Evolutionary conservation across 2,888 invertebrate genomes (phyloP).

Genomic region (Nasonia oneida): DNA sequence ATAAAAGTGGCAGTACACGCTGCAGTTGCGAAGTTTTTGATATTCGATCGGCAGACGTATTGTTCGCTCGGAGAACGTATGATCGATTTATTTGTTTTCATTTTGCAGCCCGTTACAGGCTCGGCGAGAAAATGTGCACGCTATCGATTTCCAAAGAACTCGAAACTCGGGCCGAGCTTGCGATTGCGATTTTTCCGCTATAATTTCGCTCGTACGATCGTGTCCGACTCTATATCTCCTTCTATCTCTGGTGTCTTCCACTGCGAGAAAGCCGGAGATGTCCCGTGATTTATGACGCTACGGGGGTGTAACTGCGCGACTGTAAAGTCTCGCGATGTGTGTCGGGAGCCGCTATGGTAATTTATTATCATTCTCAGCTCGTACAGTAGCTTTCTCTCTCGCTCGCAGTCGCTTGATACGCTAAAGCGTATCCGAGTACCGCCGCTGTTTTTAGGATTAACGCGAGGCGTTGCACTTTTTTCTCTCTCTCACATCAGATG

Average conservation of each 20-base stretch:
- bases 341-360: constrained; percentile 12
- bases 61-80: no score
- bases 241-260: no score
- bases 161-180: constrained; percentile 26
- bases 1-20: background rate
- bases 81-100: no score
- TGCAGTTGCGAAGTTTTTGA: background rate
- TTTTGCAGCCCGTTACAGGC: no score
- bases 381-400: constrained; percentile 11
- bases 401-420: constrained; percentile 39
- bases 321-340: constrained; percentile 28
- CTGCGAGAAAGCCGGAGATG: constrained; percentile 8
- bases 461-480: background rate
- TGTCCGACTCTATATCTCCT: constrained; percentile 20
- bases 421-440: constrained; percentile 32
- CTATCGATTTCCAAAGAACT: background rate
- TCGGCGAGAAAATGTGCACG: background rate
- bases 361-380: constrained; percentile 54
- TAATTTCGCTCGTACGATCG: background rate
- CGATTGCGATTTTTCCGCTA: constrained; percentile 35
- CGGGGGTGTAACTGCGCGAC: constrained; percentile 21
- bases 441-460: constrained; percentile 14
- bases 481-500: background rate
- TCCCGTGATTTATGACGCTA: constrained; percentile 44
- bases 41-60: no score